Evolutionary conservation across 2,113 vertebrate species (phyloP).

Genomic region (Forbesichthys agassizii): DNA sequence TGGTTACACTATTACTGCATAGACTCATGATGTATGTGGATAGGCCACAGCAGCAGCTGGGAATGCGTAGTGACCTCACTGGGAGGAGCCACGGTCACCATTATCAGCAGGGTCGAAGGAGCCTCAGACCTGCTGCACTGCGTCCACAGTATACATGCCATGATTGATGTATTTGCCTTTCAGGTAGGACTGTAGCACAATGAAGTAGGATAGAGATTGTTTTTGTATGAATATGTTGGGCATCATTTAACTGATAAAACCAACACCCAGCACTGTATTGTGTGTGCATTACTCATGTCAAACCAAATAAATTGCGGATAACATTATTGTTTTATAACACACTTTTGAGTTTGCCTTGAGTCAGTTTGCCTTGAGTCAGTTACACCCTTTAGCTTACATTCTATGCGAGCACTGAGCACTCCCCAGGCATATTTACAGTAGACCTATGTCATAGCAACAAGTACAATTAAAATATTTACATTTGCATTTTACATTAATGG

Average conservation of each 20-base stretch:
- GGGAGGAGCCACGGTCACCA: constrained; percentile 51
- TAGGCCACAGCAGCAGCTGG: constrained; percentile 72
- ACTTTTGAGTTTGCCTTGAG: too few species aligned
- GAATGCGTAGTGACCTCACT: constrained; percentile 62
- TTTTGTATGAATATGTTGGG: neutral
- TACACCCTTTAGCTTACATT: neutral
- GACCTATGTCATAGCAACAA: neutral
- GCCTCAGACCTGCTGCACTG: constrained; percentile 11
- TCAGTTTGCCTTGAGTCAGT: too few species aligned
- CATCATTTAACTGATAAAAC: too few species aligned
- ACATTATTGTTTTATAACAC: too few species aligned
- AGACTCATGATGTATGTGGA: constrained; percentile 45
- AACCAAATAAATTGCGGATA: too few species aligned
- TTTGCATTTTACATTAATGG: too few species aligned
- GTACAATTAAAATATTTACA: too few species aligned
- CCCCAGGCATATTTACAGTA: neutral
- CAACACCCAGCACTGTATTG: too few species aligned
- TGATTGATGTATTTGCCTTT: neutral
- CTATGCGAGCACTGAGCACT: neutral
- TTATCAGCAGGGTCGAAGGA: constrained; percentile 35
- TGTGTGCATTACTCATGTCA: too few species aligned
- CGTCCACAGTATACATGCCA: neutral
- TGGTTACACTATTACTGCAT: neutral
- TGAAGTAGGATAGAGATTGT: neutral
- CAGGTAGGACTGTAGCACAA: neutral